Percentiles rank a stretch among this genome's conserved stretches.
Evolutionary conservation across 1,140 invertebrate species (phyloP).

Genomic region (Drosophila willistoni): DNA sequence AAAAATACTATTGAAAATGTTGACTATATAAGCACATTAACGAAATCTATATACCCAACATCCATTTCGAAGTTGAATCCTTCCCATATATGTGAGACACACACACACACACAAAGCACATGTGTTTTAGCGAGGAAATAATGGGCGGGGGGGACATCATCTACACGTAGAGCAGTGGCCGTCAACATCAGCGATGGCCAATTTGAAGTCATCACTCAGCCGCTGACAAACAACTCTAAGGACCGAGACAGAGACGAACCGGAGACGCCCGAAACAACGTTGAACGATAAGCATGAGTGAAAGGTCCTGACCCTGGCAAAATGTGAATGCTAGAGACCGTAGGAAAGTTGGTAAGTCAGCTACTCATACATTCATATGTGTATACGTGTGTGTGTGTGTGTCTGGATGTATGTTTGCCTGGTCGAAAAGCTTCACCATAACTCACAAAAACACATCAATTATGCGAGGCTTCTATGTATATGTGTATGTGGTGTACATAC

Average conservation of each 20-base stretch:
- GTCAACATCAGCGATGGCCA: conserved; percentile 69
- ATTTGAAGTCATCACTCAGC: conserved; percentile 78
- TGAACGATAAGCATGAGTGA: conserved; percentile 40
- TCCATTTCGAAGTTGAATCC: conserved; percentile 1
- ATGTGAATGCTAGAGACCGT: background rate
- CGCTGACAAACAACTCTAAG: conserved; percentile 68
- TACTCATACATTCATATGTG: background rate
- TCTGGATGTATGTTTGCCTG: conserved; percentile 13
- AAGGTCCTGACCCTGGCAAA: conserved; percentile 21
- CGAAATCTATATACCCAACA: background rate
- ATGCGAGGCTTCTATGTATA: conserved; percentile 44
- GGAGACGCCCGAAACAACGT: conserved; percentile 29
- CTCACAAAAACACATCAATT: conserved; percentile 80
- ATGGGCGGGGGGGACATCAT: conserved; percentile 18
- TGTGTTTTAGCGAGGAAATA: conserved; percentile 50
- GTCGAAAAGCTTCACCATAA: conserved; percentile 64
- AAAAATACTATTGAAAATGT: background rate
- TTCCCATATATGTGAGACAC: conserved; percentile 18
- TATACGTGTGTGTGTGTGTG: background rate
- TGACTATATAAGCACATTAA: background rate
- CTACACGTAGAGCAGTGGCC: conserved; percentile 49
- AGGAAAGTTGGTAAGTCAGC: conserved; percentile 72
- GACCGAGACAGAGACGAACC: conserved; percentile 34
- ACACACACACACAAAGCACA: conserved; percentile 43
- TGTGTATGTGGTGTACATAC: conserved; percentile 21